phyloP scores from a whole-genome alignment of 2,888 invertebrate genomes.

The Acanthoscelides obtectus region DNA sequence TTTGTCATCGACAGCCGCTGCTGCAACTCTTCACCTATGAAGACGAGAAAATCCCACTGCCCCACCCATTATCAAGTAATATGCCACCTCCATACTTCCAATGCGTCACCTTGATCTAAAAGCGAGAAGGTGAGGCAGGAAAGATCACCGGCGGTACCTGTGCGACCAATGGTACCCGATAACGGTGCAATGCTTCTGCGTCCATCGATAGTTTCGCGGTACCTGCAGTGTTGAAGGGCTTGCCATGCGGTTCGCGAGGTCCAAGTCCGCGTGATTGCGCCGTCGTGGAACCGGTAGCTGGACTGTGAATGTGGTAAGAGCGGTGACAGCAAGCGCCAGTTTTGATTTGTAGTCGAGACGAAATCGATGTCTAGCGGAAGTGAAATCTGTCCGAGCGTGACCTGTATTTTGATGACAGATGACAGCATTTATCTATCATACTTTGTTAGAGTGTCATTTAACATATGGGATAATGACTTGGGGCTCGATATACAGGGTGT shows the following conservation, averaged over 20 bases:
- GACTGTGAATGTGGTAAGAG: background rate
- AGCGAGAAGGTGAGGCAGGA: background rate
- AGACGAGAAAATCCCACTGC: too few species aligned
- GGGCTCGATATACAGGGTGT: too few species aligned
- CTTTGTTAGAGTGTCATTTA: too few species aligned
- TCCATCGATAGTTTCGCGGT: background rate
- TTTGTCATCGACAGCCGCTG: too few species aligned
- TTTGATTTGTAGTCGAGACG: background rate
- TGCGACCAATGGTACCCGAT: background rate
- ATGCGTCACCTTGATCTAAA: background rate
- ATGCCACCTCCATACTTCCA: background rate
- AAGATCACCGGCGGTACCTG: background rate
- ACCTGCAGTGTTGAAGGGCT: background rate
- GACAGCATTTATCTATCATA: too few species aligned
- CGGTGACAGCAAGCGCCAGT: background rate
- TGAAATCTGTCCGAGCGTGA: background rate
- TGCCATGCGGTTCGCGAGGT: background rate
- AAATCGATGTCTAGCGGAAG: too few species aligned
- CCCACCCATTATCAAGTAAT: background rate
- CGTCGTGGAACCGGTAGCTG: background rate
- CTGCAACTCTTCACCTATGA: too few species aligned
- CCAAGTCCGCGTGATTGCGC: background rate
- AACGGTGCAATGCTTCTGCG: too few species aligned
- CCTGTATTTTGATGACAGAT: too few species aligned
- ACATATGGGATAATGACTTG: too few species aligned